Conservation (phyloP, 2,797 vertebrate genomes). For the Enteromius radiatus region DNA sequence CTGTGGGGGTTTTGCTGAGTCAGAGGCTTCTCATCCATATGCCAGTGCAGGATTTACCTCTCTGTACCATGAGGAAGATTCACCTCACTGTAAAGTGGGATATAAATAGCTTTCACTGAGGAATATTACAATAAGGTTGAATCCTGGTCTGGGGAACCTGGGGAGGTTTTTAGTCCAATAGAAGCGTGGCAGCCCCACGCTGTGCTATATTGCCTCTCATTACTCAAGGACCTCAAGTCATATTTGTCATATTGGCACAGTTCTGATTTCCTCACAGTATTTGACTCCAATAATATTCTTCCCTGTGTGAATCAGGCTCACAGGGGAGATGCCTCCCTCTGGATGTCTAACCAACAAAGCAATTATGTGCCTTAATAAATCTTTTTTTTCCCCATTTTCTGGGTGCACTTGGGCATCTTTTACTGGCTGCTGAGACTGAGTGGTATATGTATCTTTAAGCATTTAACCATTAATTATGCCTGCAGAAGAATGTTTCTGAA, state of each 20-base stretch:
- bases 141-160: constrained; percentile 64
- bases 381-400: not conserved
- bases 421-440: not conserved
- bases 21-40: constrained; percentile 53
- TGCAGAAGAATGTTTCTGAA: constrained; percentile 18
- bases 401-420: not conserved
- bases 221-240: constrained; percentile 53
- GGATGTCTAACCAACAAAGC: constrained; percentile 46
- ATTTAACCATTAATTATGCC: constrained; percentile 8
- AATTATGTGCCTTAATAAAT: constrained; percentile 44
- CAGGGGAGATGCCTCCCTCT: constrained; percentile 37
- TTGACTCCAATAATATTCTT: constrained; percentile 52
- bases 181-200: constrained; percentile 55
- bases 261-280: constrained; percentile 53
- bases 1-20: constrained; percentile 53
- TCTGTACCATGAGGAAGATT: constrained; percentile 49
- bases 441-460: constrained; percentile 32
- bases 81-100: constrained; percentile 58
- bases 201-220: constrained; percentile 62
- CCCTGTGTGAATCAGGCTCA: constrained; percentile 44
- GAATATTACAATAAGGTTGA: constrained; percentile 62
- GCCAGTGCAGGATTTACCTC: constrained; percentile 52
- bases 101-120: constrained; percentile 70
- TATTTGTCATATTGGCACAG: constrained; percentile 58
- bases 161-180: constrained; percentile 50